Percentiles rank a stretch among this genome's conserved stretches.
These are phyloP conservation scores for Ctenochaetus hawaiiensis DNA, from an alignment of 2,797 vertebrate genomes.

Conservation along the genomic window DNA sequence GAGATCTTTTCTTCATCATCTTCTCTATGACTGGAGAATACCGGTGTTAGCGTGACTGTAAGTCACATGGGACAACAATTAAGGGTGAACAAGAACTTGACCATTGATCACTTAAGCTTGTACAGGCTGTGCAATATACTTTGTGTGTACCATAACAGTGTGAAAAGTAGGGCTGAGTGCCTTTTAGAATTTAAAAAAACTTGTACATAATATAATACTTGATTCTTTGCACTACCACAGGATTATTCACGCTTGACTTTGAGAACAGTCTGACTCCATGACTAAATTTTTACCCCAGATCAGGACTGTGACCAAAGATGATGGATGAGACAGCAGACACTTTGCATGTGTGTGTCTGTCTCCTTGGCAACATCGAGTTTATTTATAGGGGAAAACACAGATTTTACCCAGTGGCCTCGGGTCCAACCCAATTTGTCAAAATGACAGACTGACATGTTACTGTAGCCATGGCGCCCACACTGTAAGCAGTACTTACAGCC, in stretches of 20 bases:
- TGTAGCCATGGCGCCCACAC: slow-evolving; percentile 45
- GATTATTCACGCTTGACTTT: background rate
- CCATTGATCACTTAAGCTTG: background rate
- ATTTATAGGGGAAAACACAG: slow-evolving; percentile 55
- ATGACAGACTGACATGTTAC: slow-evolving; percentile 65
- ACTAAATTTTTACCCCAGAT: background rate
- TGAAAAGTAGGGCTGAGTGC: background rate
- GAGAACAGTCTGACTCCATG: background rate
- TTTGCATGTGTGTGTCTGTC: slow-evolving; percentile 43
- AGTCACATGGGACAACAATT: too few species aligned
- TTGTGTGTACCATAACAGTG: too few species aligned
- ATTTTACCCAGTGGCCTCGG: slow-evolving; percentile 30
- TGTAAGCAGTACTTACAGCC: slow-evolving; percentile 29
- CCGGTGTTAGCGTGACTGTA: background rate
- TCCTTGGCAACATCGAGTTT: slow-evolving; percentile 50
- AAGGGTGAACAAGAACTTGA: background rate
- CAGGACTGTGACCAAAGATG: slow-evolving; percentile 23
- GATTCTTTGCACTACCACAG: background rate
- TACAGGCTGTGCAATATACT: background rate
- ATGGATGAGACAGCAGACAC: slow-evolving; percentile 34
- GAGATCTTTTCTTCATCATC: background rate
- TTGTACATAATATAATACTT: background rate
- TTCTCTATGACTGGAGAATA: slow-evolving; percentile 14
- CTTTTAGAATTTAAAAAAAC: too few species aligned
- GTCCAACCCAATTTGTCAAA: slow-evolving; percentile 58